Evolutionary conservation across 2,113 vertebrate species (phyloP), one percentile per base, ranked within the genome.

Genomic region (Aptenodytes patagonicus): DNA sequence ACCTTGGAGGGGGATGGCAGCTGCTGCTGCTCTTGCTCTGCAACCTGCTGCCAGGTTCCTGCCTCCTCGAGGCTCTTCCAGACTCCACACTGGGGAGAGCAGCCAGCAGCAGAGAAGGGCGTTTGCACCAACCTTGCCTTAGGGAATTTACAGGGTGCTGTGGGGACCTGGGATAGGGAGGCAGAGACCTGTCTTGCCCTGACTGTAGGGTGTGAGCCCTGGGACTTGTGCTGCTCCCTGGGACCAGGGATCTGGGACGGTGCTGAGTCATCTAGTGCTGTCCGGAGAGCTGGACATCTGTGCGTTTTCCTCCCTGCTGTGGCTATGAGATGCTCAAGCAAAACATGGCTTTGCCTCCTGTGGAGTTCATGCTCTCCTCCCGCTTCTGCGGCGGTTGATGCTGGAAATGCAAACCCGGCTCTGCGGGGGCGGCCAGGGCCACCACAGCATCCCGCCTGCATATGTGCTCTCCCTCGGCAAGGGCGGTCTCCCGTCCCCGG

Each of bases 381-480:
- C 0, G 2, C 6, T 6, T n/a, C 52, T 40, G 42, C 2, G 0
- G 11, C 29, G 49, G 17, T 16, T 4, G 15, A 46, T 54, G 89
- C 75, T 90, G 76, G 51, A 87, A 91, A 85, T 38, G 51, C 83
- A 86, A 64, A 18, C 6, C 68, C 17, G 0, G 0, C 38, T 83
- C 34, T 32, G 14, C 19, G 9, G 66, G 40, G 44, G 34, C 8
- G 34, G 20, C 75, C 3, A 4, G 22, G 51, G 32, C 73, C 57
- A 17, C 58, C 6, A 2, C 71, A 40, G 66, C 83, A 31, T 90
- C 82, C 54, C 12, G 7, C 49, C 80, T 64, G 66, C 4, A 1
- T 38, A 2, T 0, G 0, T 2, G 20, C 26, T 52, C 6, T 57
- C 46, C 69, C 52, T 68, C 6, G 0, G 73, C 57, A 26, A 51